Percentiles rank a stretch among this genome's conserved stretches.
Evolutionary conservation across 2,113 vertebrate genomes (phyloP).

Genomic region (Gymnogyps californianus): DNA sequence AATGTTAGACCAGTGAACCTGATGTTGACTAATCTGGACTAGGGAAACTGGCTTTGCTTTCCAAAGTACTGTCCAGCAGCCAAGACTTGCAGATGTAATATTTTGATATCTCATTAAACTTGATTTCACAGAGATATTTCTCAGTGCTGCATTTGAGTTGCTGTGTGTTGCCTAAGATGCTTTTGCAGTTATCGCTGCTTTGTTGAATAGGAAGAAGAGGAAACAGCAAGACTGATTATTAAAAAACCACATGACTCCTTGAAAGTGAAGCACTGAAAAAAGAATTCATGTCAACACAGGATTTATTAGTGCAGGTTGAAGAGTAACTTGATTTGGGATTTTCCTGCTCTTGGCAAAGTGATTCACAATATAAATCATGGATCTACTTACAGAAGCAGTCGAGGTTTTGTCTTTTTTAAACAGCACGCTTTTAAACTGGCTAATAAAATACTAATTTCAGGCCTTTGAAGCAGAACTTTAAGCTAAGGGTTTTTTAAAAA

Average conservation of each 20-base stretch:
- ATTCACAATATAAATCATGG: constrained; percentile 6
- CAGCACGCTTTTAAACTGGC: background rate
- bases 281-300: constrained; percentile 24
- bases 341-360: constrained; percentile 26
- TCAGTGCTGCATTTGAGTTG: background rate
- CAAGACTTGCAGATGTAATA: constrained; percentile 71
- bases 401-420: background rate
- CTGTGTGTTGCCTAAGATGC: background rate
- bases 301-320: constrained; percentile 59
- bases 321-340: constrained; percentile 55
- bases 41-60: constrained; percentile 64
- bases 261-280: constrained; percentile 43
- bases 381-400: background rate
- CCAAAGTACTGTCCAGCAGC: constrained; percentile 59
- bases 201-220: background rate
- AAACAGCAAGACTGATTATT: background rate
- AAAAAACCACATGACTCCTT: constrained; percentile 43
- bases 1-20: constrained; percentile 76
- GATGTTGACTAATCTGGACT: constrained; percentile 68
- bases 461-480: background rate
- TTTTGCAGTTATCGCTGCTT: background rate
- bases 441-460: background rate
- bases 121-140: constrained; percentile 57
- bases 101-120: constrained; percentile 75
- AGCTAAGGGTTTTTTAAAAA: background rate